These are phyloP conservation scores for Zaprionus inermis DNA, from an alignment of 1,140 invertebrate genomes.

Conservation along the genomic window DNA sequence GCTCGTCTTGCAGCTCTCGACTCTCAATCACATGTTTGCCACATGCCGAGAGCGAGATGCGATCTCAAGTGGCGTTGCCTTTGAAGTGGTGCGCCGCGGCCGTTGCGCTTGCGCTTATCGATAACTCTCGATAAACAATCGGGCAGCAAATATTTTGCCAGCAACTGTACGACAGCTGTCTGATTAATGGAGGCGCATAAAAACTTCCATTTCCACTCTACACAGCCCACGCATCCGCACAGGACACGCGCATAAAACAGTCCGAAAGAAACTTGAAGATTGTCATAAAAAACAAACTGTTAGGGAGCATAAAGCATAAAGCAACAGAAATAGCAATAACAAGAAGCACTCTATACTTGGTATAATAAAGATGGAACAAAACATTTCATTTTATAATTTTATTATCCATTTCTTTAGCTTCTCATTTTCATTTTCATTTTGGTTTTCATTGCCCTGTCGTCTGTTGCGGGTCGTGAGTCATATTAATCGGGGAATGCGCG, in stretches of 20 bases:
- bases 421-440: conserved; percentile 50
- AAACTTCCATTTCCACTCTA: conserved; percentile 22
- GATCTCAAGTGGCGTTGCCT: conserved; percentile 60
- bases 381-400: conserved; percentile 76
- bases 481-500: conserved; percentile 53
- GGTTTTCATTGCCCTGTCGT: conserved; percentile 51
- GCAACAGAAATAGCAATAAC: conserved; percentile 5
- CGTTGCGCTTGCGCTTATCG: conserved; percentile 48
- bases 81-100: conserved; percentile 56
- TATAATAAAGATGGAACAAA: conserved; percentile 69
- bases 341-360: conserved; percentile 14
- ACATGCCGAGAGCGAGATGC: conserved; percentile 67
- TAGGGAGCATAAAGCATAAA: conserved; percentile 10
- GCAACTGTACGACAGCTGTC: conserved; percentile 47
- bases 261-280: conserved; percentile 41
- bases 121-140: conserved; percentile 68
- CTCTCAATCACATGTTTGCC: conserved; percentile 66
- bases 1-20: neutral
- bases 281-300: conserved; percentile 39
- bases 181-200: conserved; percentile 37
- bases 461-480: conserved; percentile 35
- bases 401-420: conserved; percentile 65
- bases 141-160: conserved; percentile 53
- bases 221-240: neutral
- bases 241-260: conserved; percentile 38